Evolutionary conservation across 2,113 vertebrate genomes (phyloP).

Genomic region (Pleuronectes platessa): DNA sequence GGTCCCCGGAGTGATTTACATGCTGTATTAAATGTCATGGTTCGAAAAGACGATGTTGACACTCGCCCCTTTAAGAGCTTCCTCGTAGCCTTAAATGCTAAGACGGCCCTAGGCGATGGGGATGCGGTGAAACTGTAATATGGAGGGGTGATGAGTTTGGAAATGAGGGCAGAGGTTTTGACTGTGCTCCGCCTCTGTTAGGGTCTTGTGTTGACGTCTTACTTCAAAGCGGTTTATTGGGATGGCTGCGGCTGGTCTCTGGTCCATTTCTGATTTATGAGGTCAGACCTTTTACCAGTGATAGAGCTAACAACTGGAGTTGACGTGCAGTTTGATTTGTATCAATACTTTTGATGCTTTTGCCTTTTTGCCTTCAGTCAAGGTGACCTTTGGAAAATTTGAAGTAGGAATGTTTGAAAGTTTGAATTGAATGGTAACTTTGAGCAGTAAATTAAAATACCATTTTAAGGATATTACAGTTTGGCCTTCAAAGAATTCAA

Average conservation of each 20-base stretch:
- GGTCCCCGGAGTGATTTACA: slow-evolving; percentile 94
- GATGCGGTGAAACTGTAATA: slow-evolving; percentile 54
- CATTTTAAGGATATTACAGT: slow-evolving; percentile 22
- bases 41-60: slow-evolving; percentile 94
- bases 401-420: neutral
- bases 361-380: neutral
- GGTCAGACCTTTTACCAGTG: slow-evolving; percentile 17
- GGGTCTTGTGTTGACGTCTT: slow-evolving; percentile 31
- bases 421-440: slow-evolving; percentile 4
- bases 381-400: slow-evolving; percentile 25
- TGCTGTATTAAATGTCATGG: slow-evolving; percentile 95
- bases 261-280: slow-evolving; percentile 29
- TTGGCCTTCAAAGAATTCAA: slow-evolving; percentile 19
- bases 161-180: slow-evolving; percentile 31
- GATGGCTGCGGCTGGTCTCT: slow-evolving; percentile 11
- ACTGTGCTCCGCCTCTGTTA: slow-evolving; percentile 10
- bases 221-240: slow-evolving; percentile 16
- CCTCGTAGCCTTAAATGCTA: slow-evolving; percentile 60
- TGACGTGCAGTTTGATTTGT: slow-evolving; percentile 5
- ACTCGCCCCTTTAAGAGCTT: slow-evolving; percentile 67
- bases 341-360: slow-evolving; percentile 16
- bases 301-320: slow-evolving; percentile 2
- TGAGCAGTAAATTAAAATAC: slow-evolving; percentile 10
- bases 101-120: slow-evolving; percentile 47
- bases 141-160: slow-evolving; percentile 11